Conservation (phyloP, 2,888 invertebrate genomes). For the Germaria angustata region DNA sequence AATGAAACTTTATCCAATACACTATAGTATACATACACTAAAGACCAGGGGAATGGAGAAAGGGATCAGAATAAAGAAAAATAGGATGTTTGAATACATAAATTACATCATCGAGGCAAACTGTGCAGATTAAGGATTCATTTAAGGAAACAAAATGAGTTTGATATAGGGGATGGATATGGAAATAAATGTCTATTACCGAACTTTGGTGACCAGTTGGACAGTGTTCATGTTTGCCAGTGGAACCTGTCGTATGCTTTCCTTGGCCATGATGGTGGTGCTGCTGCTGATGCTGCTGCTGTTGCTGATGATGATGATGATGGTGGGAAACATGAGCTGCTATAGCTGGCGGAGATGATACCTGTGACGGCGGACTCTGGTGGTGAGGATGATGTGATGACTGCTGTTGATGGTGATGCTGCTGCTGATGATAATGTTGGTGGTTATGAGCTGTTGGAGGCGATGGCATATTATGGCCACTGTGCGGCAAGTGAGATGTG, state of each 20-base stretch:
- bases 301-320: slow-evolving; percentile 17
- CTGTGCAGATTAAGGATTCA: background rate
- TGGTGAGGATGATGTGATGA: slow-evolving; percentile 67
- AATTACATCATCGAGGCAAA: slow-evolving; percentile 29
- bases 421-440: slow-evolving; percentile 71
- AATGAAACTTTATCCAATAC: background rate
- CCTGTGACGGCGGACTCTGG: slow-evolving; percentile 66
- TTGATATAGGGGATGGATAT: too few relatives aligned
- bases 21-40: background rate
- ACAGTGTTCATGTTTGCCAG: slow-evolving; percentile 75
- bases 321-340: slow-evolving; percentile 56
- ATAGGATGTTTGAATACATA: background rate
- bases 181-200: too few relatives aligned
- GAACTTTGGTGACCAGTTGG: slow-evolving; percentile 76
- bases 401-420: slow-evolving; percentile 67
- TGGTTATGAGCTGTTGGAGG: slow-evolving; percentile 77
- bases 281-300: slow-evolving; percentile 16
- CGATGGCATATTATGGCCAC: slow-evolving; percentile 80
- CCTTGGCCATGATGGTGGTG: slow-evolving; percentile 68
- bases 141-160: too few relatives aligned
- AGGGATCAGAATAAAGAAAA: background rate
- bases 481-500: slow-evolving; percentile 79
- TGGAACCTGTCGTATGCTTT: slow-evolving; percentile 68
- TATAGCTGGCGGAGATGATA: slow-evolving; percentile 66
- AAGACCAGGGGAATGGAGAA: background rate